These are phyloP conservation scores for Sebastes nivosus DNA, from an alignment of 2,797 vertebrate genomes.

Conservation along the genomic window DNA sequence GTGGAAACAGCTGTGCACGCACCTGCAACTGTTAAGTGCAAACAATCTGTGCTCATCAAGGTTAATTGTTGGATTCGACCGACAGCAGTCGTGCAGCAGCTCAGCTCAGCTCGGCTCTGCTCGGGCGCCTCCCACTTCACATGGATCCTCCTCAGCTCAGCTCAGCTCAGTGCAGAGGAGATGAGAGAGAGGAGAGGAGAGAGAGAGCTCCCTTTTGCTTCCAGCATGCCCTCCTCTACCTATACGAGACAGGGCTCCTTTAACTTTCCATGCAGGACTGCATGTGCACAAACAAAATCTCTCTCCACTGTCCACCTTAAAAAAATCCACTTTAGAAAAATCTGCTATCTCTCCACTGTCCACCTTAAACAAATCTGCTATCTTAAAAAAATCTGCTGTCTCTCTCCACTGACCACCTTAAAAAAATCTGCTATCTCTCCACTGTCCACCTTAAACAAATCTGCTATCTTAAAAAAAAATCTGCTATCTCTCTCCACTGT, in stretches of 20 bases:
- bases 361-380: too few relatives aligned
- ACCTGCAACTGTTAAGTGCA: conserved; percentile 73
- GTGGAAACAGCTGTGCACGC: conserved; percentile 46
- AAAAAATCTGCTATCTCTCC: too few relatives aligned
- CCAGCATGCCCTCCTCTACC: conserved; percentile 32
- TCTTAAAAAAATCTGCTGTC: too few relatives aligned
- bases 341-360: too few relatives aligned
- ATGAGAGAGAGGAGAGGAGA: conserved; percentile 15
- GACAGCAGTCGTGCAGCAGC: conserved; percentile 38
- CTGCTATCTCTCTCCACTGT: too few relatives aligned
- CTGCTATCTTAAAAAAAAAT: too few relatives aligned
- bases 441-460: too few relatives aligned
- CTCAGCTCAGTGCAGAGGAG: conserved; percentile 26
- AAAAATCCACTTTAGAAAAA: too few relatives aligned
- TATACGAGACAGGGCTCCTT: conserved; percentile 34
- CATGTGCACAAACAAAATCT: conserved; percentile 14
- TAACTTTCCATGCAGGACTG: conserved; percentile 59
- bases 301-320: not conserved
- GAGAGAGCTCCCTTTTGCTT: conserved; percentile 20
- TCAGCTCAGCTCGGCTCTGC: conserved; percentile 27
- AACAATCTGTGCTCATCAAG: conserved; percentile 74
- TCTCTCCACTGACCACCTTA: too few relatives aligned
- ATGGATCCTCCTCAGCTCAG: conserved; percentile 40
- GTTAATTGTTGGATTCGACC: conserved; percentile 73
- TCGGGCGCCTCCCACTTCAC: conserved; percentile 63